Evolutionary conservation across 2,113 vertebrate genomes (phyloP), one percentile per base, ranked within the genome.

Genomic region (Laticauda laticaudata): DNA sequence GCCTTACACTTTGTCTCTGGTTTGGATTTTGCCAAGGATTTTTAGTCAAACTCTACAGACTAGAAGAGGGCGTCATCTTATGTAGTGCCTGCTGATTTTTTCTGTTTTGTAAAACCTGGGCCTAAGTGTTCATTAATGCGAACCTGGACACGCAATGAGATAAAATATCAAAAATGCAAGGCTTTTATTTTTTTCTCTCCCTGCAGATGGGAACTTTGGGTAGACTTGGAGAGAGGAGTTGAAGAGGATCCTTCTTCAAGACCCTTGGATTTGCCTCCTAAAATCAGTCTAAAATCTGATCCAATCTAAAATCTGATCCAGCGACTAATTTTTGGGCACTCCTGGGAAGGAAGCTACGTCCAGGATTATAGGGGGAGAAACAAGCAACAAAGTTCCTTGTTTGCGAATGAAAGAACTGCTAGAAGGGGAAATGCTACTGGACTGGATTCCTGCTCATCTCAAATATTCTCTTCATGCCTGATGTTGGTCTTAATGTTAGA

Each of bases 1-100:
- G 96, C 97, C 97, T 98, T 97, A 97, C 92, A 91, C 93, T 64
- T 87, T 92, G 75, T 95, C 91, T 96, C 92, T 87, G 94, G 91
- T 85, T 26, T 26, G 55, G 91, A 39, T 57, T 39, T 64, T 87
- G 34, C 29, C 15, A 23, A 20, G 85, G 94, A 86, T 96, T 94
- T 89, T 34, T 56, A 21, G 0, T 0, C 94, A 55, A 9, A 57
- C 87, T 92, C 85, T 57, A 48, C n/a, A 81, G 61, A 26, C 21
- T 75, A 14, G 9, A 55, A 81, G 4, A n/a, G 48, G 51, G 21
- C 26, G 11, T 23, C 55, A 24, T 89, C 48, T 51, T 64, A 34
- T 26, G 55, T 48, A 53, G 55, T 61, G n/a, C 43, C 92, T 88
- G 51, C 23, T 2, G 26, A 59, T 61, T 85, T 91, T 24, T 59